Evolutionary conservation across 2,888 invertebrate species (phyloP).

Genomic region (Cyclophora albipunctata): DNA sequence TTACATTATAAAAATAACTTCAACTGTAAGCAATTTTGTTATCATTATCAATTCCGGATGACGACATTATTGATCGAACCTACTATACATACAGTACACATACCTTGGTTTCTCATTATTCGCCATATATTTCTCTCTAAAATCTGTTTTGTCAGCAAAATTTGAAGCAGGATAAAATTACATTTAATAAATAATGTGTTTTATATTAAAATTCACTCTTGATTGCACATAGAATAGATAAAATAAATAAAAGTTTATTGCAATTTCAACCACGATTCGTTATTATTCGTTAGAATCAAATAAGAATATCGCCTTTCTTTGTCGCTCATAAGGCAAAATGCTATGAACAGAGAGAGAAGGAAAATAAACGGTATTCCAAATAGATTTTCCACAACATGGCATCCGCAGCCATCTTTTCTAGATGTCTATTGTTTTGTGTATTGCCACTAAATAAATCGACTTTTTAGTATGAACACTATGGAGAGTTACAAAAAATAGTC

Average conservation of each 20-base stretch:
- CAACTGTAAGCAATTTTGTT: constrained; percentile 23
- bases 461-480: too few relatives aligned
- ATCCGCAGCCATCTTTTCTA: constrained; percentile 45
- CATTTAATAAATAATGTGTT: constrained; percentile 29
- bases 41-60: constrained; percentile 38
- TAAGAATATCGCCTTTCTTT: constrained; percentile 35
- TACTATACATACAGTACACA: constrained; percentile 24
- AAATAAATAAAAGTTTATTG: constrained; percentile 53
- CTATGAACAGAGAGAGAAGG: constrained; percentile 37
- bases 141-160: constrained; percentile 7
- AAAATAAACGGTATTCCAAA: constrained; percentile 35
- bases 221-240: constrained; percentile 47
- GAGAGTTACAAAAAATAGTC: too few relatives aligned
- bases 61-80: constrained; percentile 64
- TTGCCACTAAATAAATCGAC: constrained; percentile 18
- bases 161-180: constrained; percentile 23
- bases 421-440: constrained; percentile 35
- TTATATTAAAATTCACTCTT: constrained; percentile 26
- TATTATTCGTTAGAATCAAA: constrained; percentile 72
- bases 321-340: constrained; percentile 13
- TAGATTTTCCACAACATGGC: constrained; percentile 42
- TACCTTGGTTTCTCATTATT: constrained; percentile 61
- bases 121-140: constrained; percentile 39
- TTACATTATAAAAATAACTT: too few relatives aligned
- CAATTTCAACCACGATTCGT: constrained; percentile 63